Conservation (phyloP, 2,797 vertebrate genomes). For the Sebastiscus albofasciatus region DNA sequence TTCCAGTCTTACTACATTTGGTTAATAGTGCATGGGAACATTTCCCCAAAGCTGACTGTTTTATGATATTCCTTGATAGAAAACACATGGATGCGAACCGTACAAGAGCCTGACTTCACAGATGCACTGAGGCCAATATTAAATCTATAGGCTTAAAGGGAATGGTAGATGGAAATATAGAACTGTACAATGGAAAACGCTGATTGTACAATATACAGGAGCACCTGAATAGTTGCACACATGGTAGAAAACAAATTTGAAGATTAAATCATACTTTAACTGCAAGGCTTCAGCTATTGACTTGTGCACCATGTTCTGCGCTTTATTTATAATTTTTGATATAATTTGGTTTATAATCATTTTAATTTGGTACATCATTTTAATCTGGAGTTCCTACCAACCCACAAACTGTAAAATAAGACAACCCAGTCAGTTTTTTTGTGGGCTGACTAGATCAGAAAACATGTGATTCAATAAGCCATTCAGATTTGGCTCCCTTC, state of each 20-base stretch:
- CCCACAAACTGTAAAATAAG: not conserved
- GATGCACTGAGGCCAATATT: not conserved
- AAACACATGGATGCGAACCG: conserved; percentile 42
- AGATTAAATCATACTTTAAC: not conserved
- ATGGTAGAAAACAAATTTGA: not conserved
- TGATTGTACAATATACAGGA: conserved; percentile 1
- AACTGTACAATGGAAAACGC: conserved; percentile 28
- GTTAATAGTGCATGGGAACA: conserved; percentile 37
- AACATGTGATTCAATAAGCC: not conserved
- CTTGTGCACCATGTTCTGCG: not conserved
- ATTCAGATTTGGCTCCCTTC: not conserved
- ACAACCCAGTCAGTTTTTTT: not conserved
- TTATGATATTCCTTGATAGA: conserved; percentile 40
- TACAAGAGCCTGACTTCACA: conserved; percentile 6
- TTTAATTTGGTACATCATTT: not conserved
- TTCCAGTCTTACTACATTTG: conserved; percentile 34
- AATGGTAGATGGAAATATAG: not conserved
- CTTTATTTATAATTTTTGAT: not conserved
- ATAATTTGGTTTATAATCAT: not conserved
- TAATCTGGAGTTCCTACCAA: not conserved
- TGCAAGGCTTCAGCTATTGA: not conserved
- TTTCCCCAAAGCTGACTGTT: conserved; percentile 28
- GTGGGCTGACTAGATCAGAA: not conserved
- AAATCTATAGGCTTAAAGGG: conserved; percentile 14
- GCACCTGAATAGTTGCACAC: not conserved